These are phyloP conservation scores for Teleogryllus oceanicus DNA, from an alignment of 2,888 invertebrate genomes.

Conservation along the genomic window DNA sequence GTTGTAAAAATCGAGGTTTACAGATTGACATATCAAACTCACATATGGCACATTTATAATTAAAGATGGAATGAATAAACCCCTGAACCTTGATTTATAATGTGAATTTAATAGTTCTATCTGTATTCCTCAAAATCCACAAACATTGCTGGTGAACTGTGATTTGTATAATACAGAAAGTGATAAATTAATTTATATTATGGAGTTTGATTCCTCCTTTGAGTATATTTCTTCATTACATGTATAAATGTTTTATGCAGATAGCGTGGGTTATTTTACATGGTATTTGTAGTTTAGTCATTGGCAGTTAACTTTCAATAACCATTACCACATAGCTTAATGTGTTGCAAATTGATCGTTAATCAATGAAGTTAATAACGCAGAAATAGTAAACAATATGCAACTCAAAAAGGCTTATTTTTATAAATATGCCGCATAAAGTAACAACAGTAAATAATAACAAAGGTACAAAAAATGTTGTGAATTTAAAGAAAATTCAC, in stretches of 20 bases:
- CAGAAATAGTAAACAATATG: slow-evolving; percentile 3
- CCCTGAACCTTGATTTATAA: slow-evolving; percentile 28
- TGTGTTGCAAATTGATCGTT: slow-evolving; percentile 1
- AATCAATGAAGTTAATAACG: not conserved
- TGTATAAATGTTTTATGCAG: not conserved
- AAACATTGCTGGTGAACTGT: not conserved
- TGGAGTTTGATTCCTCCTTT: not conserved
- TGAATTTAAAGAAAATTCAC: no score
- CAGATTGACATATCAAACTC: not conserved
- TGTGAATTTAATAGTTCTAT: not conserved
- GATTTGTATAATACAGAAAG: not conserved
- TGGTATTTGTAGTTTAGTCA: slow-evolving; percentile 11
- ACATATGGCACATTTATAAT: slow-evolving; percentile 1
- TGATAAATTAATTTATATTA: slow-evolving; percentile 12
- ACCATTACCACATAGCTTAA: slow-evolving; percentile 18
- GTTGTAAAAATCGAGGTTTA: not conserved
- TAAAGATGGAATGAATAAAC: slow-evolving; percentile 28
- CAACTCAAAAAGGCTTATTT: not conserved
- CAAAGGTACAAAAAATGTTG: not conserved
- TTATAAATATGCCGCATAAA: not conserved
- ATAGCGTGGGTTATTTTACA: not conserved
- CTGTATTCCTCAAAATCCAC: not conserved
- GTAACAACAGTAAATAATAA: slow-evolving; percentile 4
- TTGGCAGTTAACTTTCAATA: not conserved
- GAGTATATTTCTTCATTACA: not conserved